Percentiles rank a stretch among this genome's conserved stretches.
These are phyloP conservation scores for Eupithecia pulchellata DNA, from an alignment of 2,888 invertebrate species.

Conservation along the genomic window DNA sequence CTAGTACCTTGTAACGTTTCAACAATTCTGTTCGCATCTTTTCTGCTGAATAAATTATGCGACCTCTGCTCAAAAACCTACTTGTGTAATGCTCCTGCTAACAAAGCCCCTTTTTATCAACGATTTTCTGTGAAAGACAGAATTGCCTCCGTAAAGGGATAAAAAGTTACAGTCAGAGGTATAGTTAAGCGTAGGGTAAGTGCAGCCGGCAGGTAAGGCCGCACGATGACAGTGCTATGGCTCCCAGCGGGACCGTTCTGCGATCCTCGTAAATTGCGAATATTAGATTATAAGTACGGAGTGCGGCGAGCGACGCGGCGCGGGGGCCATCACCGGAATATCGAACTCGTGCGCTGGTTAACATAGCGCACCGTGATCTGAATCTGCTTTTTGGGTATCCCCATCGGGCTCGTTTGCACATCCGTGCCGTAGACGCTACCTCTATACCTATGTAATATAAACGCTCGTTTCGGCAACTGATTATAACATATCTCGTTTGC, in stretches of 20 bases:
- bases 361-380: constrained; percentile 75
- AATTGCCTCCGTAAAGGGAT: constrained; percentile 51
- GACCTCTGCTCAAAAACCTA: constrained; percentile 24
- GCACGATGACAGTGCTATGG: constrained; percentile 80
- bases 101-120: constrained; percentile 33
- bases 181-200: constrained; percentile 71
- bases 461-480: constrained; percentile 42
- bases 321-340: constrained; percentile 78
- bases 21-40: constrained; percentile 12
- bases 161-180: constrained; percentile 59
- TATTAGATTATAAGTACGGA: constrained; percentile 85
- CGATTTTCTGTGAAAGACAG: constrained; percentile 50
- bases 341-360: constrained; percentile 77
- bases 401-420: constrained; percentile 47
- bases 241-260: constrained; percentile 75
- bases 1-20: constrained; percentile 4
- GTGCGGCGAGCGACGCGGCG: constrained; percentile 66
- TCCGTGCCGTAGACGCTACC: constrained; percentile 30
- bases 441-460: constrained; percentile 35
- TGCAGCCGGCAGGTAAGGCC: constrained; percentile 76
- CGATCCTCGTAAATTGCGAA: constrained; percentile 84
- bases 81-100: constrained; percentile 35
- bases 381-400: constrained; percentile 70
- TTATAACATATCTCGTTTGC: constrained; percentile 34
- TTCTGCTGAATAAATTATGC: constrained; percentile 21